phyloP scores from a whole-genome alignment of 2,113 vertebrate species.

The Scolopax mira region DNA sequence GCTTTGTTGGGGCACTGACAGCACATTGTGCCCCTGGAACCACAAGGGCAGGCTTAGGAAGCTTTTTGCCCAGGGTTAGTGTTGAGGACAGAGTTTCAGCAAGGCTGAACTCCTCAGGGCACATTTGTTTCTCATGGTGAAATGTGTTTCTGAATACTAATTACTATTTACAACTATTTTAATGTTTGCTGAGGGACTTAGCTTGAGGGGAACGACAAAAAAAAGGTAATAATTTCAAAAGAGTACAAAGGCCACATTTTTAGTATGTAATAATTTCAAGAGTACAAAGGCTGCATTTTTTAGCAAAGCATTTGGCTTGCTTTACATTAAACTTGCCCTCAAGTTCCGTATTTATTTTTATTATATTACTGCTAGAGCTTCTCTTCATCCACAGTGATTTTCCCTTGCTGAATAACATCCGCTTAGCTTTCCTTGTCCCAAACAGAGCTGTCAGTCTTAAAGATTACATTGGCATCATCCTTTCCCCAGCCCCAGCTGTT shows the following conservation, averaged over 20 bases:
- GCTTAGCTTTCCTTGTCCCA: background rate
- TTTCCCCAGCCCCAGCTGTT: background rate
- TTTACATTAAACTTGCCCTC: constrained; percentile 12
- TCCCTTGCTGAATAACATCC: background rate
- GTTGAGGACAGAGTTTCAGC: background rate
- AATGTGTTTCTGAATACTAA: background rate
- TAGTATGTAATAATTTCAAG: background rate
- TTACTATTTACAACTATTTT: background rate
- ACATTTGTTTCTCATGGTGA: background rate
- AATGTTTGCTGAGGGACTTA: background rate
- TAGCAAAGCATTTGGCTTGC: constrained; percentile 12
- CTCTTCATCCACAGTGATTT: constrained; percentile 6
- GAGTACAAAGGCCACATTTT: background rate
- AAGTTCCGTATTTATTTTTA: constrained; percentile 50
- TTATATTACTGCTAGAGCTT: background rate
- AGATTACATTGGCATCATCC: constrained; percentile 28
- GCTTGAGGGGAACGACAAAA: background rate
- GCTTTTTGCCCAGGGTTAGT: background rate
- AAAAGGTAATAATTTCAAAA: background rate
- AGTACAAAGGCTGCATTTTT: constrained; percentile 13
- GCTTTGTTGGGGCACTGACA: fast-evolving
- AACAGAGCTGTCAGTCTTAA: background rate
- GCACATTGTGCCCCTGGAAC: fast-evolving
- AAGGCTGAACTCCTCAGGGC: background rate
- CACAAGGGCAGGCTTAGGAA: background rate